Percentiles rank a stretch among this genome's conserved stretches.
phyloP scores from a whole-genome alignment of 2,888 invertebrate genomes.

The Epinotia nisella region DNA sequence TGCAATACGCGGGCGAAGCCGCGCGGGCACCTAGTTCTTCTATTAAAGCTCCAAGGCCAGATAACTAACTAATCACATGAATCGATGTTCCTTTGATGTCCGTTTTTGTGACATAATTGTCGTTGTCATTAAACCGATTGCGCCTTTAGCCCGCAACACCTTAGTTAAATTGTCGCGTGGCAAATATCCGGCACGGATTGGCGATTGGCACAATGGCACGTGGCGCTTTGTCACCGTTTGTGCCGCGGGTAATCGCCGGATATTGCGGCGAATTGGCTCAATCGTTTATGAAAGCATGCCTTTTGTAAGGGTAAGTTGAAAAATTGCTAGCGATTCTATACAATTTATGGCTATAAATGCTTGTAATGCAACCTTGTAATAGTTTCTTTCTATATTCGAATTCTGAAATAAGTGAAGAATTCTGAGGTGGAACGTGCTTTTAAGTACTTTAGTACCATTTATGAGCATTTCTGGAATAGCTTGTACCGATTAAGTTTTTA shows the following conservation, averaged over 20 bases:
- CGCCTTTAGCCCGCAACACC: not conserved
- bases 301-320: constrained; percentile 33
- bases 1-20: too few species aligned
- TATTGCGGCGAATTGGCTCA: constrained; percentile 58
- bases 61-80: not conserved
- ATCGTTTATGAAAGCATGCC: constrained; percentile 51
- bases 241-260: constrained; percentile 54
- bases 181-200: constrained; percentile 14
- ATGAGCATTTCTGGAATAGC: too few species aligned
- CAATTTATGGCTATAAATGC: not conserved
- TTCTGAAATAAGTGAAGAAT: too few species aligned
- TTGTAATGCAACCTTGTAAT: not conserved
- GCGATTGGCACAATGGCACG: constrained; percentile 42
- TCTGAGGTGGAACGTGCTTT: too few species aligned
- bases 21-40: too few species aligned
- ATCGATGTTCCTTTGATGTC: not conserved
- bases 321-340: constrained; percentile 10
- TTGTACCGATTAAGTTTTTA: too few species aligned
- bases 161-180: not conserved
- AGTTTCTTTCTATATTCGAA: not conserved
- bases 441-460: too few species aligned
- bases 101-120: not conserved
- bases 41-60: too few species aligned
- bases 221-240: constrained; percentile 24
- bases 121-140: not conserved